These are phyloP conservation scores for Apoderus coryli DNA, from an alignment of 2,888 invertebrate genomes.

Conservation along the genomic window DNA sequence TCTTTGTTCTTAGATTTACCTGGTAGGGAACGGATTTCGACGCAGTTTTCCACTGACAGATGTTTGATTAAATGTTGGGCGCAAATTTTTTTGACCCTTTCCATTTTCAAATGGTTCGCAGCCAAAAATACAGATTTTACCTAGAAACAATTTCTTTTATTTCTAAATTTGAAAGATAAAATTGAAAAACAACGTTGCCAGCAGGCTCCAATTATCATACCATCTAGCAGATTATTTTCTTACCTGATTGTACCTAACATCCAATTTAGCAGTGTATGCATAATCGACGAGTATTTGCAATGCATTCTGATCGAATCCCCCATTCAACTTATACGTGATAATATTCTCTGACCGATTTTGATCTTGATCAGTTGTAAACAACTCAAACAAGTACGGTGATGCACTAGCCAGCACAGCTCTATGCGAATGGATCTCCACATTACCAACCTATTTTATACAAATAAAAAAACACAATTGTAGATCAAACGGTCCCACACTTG, in stretches of 20 bases:
- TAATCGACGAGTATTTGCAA: constrained; percentile 66
- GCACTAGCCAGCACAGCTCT: constrained; percentile 66
- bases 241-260: constrained; percentile 36
- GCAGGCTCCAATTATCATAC: no score
- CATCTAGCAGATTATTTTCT: no score
- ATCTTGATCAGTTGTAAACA: constrained; percentile 47
- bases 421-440: constrained; percentile 60
- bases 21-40: constrained; percentile 46
- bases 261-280: constrained; percentile 62
- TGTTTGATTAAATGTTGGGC: constrained; percentile 52
- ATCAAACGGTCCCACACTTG: no score
- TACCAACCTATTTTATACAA: constrained; percentile 40
- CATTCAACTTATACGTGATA: constrained; percentile 46
- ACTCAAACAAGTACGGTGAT: constrained; percentile 61
- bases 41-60: constrained; percentile 43
- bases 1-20: constrained; percentile 41
- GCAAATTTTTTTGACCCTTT: constrained; percentile 55
- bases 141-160: constrained; percentile 26
- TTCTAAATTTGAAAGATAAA: no score
- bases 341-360: constrained; percentile 33
- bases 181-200: no score
- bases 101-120: constrained; percentile 65
- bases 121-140: constrained; percentile 67
- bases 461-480: constrained; percentile 14
- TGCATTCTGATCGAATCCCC: constrained; percentile 49